Evolutionary conservation across 2,888 invertebrate species (phyloP).

Genomic region (Coremacera marginata): DNA sequence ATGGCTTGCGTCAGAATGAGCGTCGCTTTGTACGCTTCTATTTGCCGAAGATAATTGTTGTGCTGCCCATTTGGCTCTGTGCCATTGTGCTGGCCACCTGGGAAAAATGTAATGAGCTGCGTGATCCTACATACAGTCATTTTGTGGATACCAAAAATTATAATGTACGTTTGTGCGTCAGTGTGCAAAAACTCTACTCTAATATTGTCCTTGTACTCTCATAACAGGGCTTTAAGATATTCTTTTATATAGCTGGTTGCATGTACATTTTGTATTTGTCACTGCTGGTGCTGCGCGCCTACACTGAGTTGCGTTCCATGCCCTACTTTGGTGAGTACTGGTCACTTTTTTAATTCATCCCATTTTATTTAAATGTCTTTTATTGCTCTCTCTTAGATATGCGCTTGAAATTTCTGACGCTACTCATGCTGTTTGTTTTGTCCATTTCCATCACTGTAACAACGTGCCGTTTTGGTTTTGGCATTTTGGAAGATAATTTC

Average conservation of each 20-base stretch:
- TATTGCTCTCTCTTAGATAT: conserved; percentile 82
- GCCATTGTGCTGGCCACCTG: conserved; percentile 88
- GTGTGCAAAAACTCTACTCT: not conserved
- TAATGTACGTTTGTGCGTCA: conserved; percentile 74
- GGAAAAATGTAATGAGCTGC: conserved; percentile 89
- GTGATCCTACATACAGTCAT: conserved; percentile 94
- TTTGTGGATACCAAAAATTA: conserved; percentile 86
- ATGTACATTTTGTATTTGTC: conserved; percentile 88
- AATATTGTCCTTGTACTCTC: not conserved
- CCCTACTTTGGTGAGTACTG: conserved; percentile 91
- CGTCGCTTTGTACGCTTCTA: conserved; percentile 88
- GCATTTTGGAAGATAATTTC: conserved; percentile 93
- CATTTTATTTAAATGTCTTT: not conserved
- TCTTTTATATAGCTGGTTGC: conserved; percentile 88
- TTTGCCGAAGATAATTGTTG: conserved; percentile 87
- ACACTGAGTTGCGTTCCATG: conserved; percentile 95
- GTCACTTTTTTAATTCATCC: not conserved
- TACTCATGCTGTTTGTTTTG: conserved; percentile 85
- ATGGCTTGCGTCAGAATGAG: conserved; percentile 94
- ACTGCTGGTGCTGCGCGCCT: conserved; percentile 87
- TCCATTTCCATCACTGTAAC: conserved; percentile 82
- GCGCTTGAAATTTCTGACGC: conserved; percentile 89
- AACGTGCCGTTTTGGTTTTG: conserved; percentile 86
- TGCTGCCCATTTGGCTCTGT: conserved; percentile 88
- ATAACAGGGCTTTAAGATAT: conserved; percentile 88